A percentile compares a stretch with the other conserved stretches of the same genome.
Evolutionary conservation across 2,113 vertebrate genomes (phyloP).

Genomic region (Delphinus delphis): DNA sequence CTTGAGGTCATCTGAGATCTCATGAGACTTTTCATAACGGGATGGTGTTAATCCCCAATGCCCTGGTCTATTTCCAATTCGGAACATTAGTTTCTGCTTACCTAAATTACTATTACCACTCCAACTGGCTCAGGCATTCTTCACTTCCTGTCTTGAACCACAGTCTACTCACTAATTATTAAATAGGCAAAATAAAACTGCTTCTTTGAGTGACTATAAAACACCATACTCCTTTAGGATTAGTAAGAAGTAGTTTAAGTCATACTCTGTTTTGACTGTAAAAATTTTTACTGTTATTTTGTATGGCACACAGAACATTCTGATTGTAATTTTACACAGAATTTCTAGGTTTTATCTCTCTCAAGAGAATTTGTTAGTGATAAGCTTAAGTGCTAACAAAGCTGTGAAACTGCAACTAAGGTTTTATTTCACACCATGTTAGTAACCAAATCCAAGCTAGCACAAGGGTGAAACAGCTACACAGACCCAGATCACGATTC

Average conservation of each 20-base stretch:
- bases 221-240: neutral
- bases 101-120: conserved; percentile 27
- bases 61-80: conserved; percentile 29
- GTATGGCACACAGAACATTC: neutral
- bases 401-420: conserved; percentile 48
- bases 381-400: conserved; percentile 31
- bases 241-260: conserved; percentile 25
- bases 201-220: neutral
- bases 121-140: neutral
- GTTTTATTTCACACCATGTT: conserved; percentile 38
- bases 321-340: neutral
- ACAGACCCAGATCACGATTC: neutral
- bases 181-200: conserved; percentile 6
- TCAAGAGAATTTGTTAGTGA: conserved; percentile 43
- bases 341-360: conserved; percentile 38
- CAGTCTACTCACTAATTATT: neutral
- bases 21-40: conserved; percentile 39
- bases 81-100: conserved; percentile 45
- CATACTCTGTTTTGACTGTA: neutral
- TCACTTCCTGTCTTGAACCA: conserved; percentile 36
- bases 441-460: conserved; percentile 42
- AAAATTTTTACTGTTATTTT: conserved; percentile 8
- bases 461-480: conserved; percentile 8
- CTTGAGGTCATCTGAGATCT: conserved; percentile 32
- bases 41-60: conserved; percentile 37